phyloP scores from a whole-genome alignment of 2,888 invertebrate genomes.

The Harpalus rufipes region DNA sequence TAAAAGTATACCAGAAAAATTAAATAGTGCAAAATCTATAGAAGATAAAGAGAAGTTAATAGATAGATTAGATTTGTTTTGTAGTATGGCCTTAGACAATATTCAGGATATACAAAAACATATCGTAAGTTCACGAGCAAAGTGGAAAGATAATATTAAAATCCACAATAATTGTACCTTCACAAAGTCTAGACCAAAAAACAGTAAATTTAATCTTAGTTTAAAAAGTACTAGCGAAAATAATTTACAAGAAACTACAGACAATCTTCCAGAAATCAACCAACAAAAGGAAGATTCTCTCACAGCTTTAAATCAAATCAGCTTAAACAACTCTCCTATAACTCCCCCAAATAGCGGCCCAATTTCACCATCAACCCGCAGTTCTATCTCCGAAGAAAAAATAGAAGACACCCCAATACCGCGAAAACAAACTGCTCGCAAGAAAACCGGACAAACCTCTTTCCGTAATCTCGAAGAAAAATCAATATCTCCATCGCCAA shows the following conservation, averaged over 20 bases:
- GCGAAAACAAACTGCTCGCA: not conserved
- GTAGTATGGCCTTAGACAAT: conserved; percentile 17
- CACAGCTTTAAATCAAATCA: not conserved
- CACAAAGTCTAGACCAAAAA: conserved; percentile 1
- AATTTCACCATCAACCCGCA: not conserved
- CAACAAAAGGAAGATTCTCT: not conserved
- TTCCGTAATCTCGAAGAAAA: not conserved
- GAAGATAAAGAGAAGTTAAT: conserved; percentile 10
- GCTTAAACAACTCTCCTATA: not conserved
- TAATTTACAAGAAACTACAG: not conserved
- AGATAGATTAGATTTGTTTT: not conserved
- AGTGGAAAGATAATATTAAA: not conserved
- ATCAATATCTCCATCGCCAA: not conserved
- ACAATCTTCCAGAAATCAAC: not conserved
- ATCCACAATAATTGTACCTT: not conserved
- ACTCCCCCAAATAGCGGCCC: not conserved
- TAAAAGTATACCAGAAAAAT: not conserved
- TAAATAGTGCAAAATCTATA: not conserved
- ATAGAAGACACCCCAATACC: not conserved
- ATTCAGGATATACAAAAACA: not conserved
- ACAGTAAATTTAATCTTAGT: conserved; percentile 22
- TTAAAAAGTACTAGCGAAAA: conserved; percentile 6
- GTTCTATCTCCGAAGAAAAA: not conserved
- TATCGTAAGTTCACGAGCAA: not conserved
- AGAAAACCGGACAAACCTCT: not conserved